Evolutionary conservation across 1,140 invertebrate genomes (phyloP).

Genomic region (Brachionus koreanus): DNA sequence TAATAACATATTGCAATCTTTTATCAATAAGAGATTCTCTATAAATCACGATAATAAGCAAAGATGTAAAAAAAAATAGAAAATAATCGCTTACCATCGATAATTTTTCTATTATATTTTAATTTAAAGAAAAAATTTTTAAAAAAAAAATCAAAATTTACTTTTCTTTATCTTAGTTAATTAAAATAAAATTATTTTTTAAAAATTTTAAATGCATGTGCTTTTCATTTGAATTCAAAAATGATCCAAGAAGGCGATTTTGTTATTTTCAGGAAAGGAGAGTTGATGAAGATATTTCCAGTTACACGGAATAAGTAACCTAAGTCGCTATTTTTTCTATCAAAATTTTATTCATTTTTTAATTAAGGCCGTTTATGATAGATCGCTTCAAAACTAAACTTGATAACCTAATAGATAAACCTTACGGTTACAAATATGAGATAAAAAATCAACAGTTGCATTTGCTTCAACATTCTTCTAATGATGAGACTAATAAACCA

Average conservation of each 20-base stretch:
- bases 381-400: constrained; percentile 65
- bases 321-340: background rate
- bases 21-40: too few relatives aligned
- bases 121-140: too few relatives aligned
- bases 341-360: background rate
- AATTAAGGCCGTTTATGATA: constrained; percentile 50
- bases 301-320: constrained; percentile 49
- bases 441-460: constrained; percentile 56
- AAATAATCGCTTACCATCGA: too few relatives aligned
- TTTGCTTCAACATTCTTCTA: background rate
- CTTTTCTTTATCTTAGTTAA: too few relatives aligned
- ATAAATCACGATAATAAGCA: too few relatives aligned
- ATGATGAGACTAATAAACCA: constrained; percentile 40
- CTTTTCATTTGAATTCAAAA: background rate
- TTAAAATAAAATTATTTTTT: too few relatives aligned
- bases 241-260: constrained; percentile 50
- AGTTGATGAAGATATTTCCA: constrained; percentile 49
- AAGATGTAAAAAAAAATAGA: too few relatives aligned
- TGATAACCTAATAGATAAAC: constrained; percentile 67
- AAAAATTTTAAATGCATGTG: background rate
- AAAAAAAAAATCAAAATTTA: too few relatives aligned
- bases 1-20: too few relatives aligned
- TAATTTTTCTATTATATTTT: too few relatives aligned
- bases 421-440: constrained; percentile 74
- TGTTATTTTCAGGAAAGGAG: constrained; percentile 50